Evolutionary conservation across 2,113 vertebrate genomes (phyloP), one percentile per base, ranked within the genome.

Genomic region (Vulpes lagopus): DNA sequence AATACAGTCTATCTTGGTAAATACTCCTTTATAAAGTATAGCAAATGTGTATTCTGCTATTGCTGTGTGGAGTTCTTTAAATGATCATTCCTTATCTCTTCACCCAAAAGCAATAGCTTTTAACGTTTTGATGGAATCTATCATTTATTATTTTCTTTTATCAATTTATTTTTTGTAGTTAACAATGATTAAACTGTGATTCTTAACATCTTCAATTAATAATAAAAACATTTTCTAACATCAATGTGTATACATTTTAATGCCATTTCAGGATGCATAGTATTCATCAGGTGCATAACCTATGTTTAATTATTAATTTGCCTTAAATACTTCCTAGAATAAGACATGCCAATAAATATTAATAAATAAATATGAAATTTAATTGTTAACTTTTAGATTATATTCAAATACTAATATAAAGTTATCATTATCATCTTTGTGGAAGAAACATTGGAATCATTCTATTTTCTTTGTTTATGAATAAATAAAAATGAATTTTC

Each of bases 401-500:
- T n/a, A 60, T 84, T 59, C 23, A 78, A 60, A 43, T 57, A 51
- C 25, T 55, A 83, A 78, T 60, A 27, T 32, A 83, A 93, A 83
- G 35, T 74, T 67, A 60, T 60, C 3, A 35, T 35, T 3, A 17
- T 35, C 25, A 79, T 78, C 79, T 96, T 93, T 89, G 32, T 59
- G 59, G 6, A 76, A 93, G 51, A 79, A 67, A 67, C 30, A 82
- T 59, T 89, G 32, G 62, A 11, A 84, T 84, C 10, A 55, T 22
- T 59, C 78, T 84, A 74, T 89, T 79, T 85, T 38, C 25, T 69
- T 93, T 38, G 17, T 78, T 69, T 78, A 60, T 53, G 51, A 11
- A 35, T 82, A 93, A 76, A 65, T 38, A 67, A 83, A 89, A 80
- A 69, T 16, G 16, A 84, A 55, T 85, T 94, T 93, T 84, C 59